A percentile compares a stretch with the other conserved stretches of the same genome.
These are phyloP conservation scores for Latrodectus elegans DNA, from an alignment of 2,888 invertebrate genomes.

Conservation along the genomic window DNA sequence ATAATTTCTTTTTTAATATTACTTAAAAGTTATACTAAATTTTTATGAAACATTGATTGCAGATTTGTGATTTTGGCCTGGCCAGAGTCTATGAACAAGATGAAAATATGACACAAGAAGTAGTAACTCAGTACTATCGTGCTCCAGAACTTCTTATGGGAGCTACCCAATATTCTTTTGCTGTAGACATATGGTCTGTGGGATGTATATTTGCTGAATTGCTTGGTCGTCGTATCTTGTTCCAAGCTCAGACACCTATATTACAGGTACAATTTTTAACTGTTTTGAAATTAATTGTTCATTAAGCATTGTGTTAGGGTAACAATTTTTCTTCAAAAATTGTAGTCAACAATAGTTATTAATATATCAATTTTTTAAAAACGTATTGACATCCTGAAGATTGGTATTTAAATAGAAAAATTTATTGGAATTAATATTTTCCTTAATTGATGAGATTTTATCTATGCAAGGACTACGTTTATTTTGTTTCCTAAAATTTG, in stretches of 20 bases:
- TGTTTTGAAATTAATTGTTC: not conserved
- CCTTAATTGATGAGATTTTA: too few relatives aligned
- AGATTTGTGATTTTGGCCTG: slow-evolving; percentile 99
- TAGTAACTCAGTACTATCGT: slow-evolving; percentile 99
- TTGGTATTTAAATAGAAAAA: too few relatives aligned
- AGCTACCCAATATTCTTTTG: slow-evolving; percentile 95
- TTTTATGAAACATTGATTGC: slow-evolving; percentile 40
- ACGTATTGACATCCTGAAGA: too few relatives aligned
- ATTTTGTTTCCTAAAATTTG: too few relatives aligned
- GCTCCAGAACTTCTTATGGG: slow-evolving; percentile 99
- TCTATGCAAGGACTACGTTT: too few relatives aligned
- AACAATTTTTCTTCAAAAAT: too few relatives aligned
- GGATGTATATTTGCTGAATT: slow-evolving; percentile 99
- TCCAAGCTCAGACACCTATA: slow-evolving; percentile 98
- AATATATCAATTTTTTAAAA: too few relatives aligned
- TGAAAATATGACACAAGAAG: slow-evolving; percentile 99
- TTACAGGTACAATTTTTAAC: slow-evolving; percentile 83
- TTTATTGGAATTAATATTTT: too few relatives aligned
- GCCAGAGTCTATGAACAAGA: slow-evolving; percentile 95
- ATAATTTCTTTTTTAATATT: too few relatives aligned
- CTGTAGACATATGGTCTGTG: slow-evolving; percentile 98
- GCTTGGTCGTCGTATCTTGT: slow-evolving; percentile 94
- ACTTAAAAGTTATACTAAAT: not conserved
- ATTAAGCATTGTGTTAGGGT: too few relatives aligned
- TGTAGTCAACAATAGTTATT: too few relatives aligned